phyloP scores from a whole-genome alignment of 2,888 invertebrate species.

The Lomographa bimaculata region DNA sequence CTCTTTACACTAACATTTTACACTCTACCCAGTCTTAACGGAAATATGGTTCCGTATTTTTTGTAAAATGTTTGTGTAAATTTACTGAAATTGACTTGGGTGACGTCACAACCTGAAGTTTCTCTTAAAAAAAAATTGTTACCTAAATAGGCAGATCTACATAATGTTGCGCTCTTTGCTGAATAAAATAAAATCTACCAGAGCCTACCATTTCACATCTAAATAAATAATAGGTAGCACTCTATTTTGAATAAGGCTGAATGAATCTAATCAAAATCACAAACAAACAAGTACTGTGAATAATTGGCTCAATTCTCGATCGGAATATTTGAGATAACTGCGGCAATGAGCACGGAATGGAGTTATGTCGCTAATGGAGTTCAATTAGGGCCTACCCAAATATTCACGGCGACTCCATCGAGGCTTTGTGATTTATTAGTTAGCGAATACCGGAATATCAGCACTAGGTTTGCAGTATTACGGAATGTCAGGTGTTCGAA shows the following conservation, averaged over 20 bases:
- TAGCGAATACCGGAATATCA: conserved; percentile 8
- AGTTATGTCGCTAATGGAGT: conserved; percentile 16
- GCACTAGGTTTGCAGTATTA: too few species aligned
- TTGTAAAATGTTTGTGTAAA: too few species aligned
- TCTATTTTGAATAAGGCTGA: conserved; percentile 4
- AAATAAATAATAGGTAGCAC: conserved; percentile 6
- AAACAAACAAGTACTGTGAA: conserved; percentile 2
- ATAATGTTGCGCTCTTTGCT: too few species aligned
- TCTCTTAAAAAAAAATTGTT: too few species aligned
- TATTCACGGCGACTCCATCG: conserved; percentile 16
- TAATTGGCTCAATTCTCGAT: conserved; percentile 1
- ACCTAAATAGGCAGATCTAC: too few species aligned
- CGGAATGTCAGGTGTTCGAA: too few species aligned
- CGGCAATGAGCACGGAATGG: conserved; percentile 5
- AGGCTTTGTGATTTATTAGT: conserved; percentile 19
- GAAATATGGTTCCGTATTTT: too few species aligned
- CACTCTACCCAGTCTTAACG: too few species aligned
- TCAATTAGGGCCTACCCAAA: conserved; percentile 20
- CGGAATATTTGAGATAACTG: conserved; percentile 3
- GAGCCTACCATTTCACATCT: conserved; percentile 2
- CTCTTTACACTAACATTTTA: conserved; percentile 8
- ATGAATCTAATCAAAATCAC: conserved; percentile 10
- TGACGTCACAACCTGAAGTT: too few species aligned
- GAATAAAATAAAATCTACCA: too few species aligned
- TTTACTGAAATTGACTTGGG: too few species aligned